Base-by-base conservation (phyloP, 2,113 vertebrate genomes). In the Anhinga anhinga region DNA sequence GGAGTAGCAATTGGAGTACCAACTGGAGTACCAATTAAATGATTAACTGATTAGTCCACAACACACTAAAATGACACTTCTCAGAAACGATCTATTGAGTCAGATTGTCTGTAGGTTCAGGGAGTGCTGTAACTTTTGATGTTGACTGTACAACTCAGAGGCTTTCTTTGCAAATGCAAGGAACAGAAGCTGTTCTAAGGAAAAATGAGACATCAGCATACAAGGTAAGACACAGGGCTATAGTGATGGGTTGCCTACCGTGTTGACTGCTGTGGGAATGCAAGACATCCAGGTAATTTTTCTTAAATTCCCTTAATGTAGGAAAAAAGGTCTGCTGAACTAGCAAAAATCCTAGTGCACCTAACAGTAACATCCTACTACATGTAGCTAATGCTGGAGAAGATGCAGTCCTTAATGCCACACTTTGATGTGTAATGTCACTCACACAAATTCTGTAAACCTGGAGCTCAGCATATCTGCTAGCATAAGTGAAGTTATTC, bases 11-110 rank as follows among this genome's bases (percentile, higher is more conserved):
- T 94, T 94, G n/a, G n/a, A n/a, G n/a, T n/a, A n/a, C n/a, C n/a
- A n/a, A n/a, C n/a, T n/a, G n/a, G n/a, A 87, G 44, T 67, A 86
- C 27, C 74, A 88, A 82, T 94, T 94, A 90, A 92, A 69, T 72
- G 14, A 88, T 95, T 90, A 82, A 76, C 44, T 72, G 70, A 90
- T 93, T 85, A 92, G 82, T 88, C 56, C 58, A 69, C 82, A 85
- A 61, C 50, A 82, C 49, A 77, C 32, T 61, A 72, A 85, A 95
- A 79, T 65, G 36, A 45, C 36, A 84, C 70, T 94, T 91, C 61
- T 90, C 58, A 82, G 52, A 89, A 92, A 40, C n/a, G 52, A 82
- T 78, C 58, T 63, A 7, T 82, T 72, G 49, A 79, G 34, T 49
- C 36, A 77, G 52, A 78, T 29, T 66, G 17, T 40, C 53, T 90